Conservation (phyloP, 2,888 invertebrate species). For the Acleris sparsana region DNA sequence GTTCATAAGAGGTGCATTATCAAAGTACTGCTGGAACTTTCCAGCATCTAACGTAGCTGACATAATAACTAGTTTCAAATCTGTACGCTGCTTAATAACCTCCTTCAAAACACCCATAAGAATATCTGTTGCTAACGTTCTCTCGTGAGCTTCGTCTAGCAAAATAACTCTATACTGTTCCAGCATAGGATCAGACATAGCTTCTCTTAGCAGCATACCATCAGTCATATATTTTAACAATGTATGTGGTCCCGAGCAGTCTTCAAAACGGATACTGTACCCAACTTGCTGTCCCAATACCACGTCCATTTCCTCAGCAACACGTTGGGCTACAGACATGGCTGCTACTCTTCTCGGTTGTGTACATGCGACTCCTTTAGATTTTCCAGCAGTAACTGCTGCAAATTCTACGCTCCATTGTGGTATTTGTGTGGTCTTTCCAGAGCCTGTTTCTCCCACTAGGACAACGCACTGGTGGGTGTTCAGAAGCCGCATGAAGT, state of each 20-base stretch:
- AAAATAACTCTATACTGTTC: slow-evolving; percentile 97
- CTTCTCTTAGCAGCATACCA: slow-evolving; percentile 99
- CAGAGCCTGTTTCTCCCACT: slow-evolving; percentile 99
- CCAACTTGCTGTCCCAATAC: slow-evolving; percentile 86
- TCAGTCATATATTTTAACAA: slow-evolving; percentile 99
- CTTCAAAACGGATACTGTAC: slow-evolving; percentile 97
- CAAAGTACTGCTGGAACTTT: slow-evolving; percentile 99
- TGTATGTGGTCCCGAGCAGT: slow-evolving; percentile 97
- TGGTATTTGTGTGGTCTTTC: slow-evolving; percentile 99
- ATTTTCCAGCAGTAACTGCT: slow-evolving; percentile 63
- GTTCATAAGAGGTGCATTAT: slow-evolving; percentile 98
- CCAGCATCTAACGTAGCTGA: slow-evolving; percentile 99
- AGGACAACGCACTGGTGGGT: slow-evolving; percentile 97
- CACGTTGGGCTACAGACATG: slow-evolving; percentile 99
- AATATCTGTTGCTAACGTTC: slow-evolving; percentile 98
- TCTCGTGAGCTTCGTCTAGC: slow-evolving; percentile 99
- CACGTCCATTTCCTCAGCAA: slow-evolving; percentile 99
- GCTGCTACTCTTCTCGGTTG: slow-evolving; percentile 99
- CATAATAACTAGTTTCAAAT: slow-evolving; percentile 99
- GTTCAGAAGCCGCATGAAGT: slow-evolving; percentile 96
- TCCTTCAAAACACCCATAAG: slow-evolving; percentile 99
- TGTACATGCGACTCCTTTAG: slow-evolving; percentile 93
- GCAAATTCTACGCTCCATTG: slow-evolving; percentile 84
- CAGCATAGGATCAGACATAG: slow-evolving; percentile 99
- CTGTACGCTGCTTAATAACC: slow-evolving; percentile 95